These are phyloP conservation scores for Scatophagus argus DNA, from an alignment of 2,113 vertebrate genomes.

Conservation along the genomic window DNA sequence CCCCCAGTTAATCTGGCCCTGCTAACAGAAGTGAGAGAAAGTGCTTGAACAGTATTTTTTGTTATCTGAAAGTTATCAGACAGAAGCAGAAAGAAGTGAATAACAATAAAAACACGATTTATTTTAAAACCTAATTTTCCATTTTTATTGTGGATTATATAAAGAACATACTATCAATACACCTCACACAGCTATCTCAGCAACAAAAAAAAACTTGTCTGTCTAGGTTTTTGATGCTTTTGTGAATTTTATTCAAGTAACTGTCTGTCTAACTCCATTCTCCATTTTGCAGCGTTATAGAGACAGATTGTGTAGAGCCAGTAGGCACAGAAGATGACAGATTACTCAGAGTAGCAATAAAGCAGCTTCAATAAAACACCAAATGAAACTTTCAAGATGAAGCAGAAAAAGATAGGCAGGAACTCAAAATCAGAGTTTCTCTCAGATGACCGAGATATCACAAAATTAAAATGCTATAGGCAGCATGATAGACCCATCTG, in stretches of 20 bases:
- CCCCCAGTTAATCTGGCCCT: not conserved
- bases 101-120: not conserved
- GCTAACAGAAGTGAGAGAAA: not conserved
- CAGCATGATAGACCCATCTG: not conserved
- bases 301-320: not conserved
- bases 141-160: not conserved
- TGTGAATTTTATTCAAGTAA: slow-evolving; percentile 27
- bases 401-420: slow-evolving; percentile 6
- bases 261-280: slow-evolving; percentile 19
- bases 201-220: not conserved
- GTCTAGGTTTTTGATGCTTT: not conserved
- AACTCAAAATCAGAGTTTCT: not conserved
- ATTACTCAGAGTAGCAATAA: slow-evolving; percentile 8
- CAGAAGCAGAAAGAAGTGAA: not conserved
- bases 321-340: slow-evolving; percentile 31
- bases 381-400: slow-evolving; percentile 10
- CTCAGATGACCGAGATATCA: not conserved
- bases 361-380: slow-evolving; percentile 29
- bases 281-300: slow-evolving; percentile 29
- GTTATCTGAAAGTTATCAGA: not conserved
- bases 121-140: not conserved
- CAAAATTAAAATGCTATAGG: slow-evolving; percentile 3
- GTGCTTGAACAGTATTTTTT: not conserved
- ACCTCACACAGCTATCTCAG: not conserved
- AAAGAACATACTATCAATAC: not conserved